A percentile compares a stretch with the other conserved stretches of the same genome.
phyloP scores from a whole-genome alignment of 2,113 vertebrate species.

The Nymphicus hollandicus region DNA sequence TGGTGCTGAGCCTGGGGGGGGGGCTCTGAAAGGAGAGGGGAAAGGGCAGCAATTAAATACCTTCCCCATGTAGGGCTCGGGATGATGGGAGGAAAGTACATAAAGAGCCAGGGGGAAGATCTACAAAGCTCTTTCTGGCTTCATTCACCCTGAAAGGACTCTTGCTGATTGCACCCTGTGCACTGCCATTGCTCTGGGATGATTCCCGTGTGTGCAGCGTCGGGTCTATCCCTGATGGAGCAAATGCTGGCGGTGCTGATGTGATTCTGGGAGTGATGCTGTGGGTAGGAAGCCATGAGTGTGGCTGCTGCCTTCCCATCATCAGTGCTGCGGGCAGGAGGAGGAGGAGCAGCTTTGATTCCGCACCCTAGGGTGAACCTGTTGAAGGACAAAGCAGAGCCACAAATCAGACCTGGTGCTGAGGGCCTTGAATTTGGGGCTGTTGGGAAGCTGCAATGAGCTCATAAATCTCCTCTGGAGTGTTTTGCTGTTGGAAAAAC shows the following conservation, averaged over 20 bases:
- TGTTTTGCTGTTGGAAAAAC: neutral
- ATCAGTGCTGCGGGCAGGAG: neutral
- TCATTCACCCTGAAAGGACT: neutral
- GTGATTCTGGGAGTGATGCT: neutral
- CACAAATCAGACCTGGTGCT: neutral
- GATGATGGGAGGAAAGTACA: neutral
- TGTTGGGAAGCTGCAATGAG: neutral
- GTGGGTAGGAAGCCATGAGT: neutral
- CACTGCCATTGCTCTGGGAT: neutral
- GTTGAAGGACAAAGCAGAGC: neutral
- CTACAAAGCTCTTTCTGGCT: neutral
- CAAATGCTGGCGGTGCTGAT: fast-evolving
- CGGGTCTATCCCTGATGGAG: neutral
- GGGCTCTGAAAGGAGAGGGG: neutral
- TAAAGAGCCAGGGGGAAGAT: neutral
- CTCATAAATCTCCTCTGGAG: neutral
- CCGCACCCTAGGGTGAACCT: neutral
- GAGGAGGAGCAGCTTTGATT: neutral
- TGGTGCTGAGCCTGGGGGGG: fast-evolving
- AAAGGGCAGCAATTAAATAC: constrained; percentile 10
- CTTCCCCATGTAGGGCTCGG: neutral
- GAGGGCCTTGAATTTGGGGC: neutral
- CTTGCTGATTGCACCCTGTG: neutral
- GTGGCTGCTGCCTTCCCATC: neutral
- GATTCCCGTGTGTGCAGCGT: fast-evolving